Percentiles rank a stretch among this genome's conserved stretches.
These are phyloP conservation scores for Heliconius himera DNA, from an alignment of 1,140 invertebrate genomes.

Conservation along the genomic window DNA sequence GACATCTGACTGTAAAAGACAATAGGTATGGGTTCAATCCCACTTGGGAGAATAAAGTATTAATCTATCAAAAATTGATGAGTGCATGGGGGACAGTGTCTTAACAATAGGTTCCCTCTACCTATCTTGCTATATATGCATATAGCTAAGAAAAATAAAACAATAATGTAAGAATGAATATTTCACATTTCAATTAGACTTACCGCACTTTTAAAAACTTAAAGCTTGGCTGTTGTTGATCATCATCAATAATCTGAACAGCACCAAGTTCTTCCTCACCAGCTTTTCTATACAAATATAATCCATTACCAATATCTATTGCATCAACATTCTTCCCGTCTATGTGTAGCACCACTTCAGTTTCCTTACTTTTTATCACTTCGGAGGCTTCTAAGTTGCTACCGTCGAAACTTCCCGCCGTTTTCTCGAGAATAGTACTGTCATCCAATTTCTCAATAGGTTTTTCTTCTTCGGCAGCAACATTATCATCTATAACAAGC, in stretches of 20 bases:
- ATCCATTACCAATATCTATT: constrained; percentile 77
- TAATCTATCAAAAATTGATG: no score
- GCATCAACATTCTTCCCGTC: constrained; percentile 80
- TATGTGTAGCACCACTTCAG: constrained; percentile 75
- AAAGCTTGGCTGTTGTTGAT: constrained; percentile 67
- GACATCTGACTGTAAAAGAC: no score
- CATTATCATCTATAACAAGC: constrained; percentile 78
- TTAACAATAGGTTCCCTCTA: background rate
- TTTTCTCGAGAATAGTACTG: constrained; percentile 40
- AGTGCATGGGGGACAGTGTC: background rate
- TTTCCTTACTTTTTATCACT: constrained; percentile 60
- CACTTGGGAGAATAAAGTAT: no score
- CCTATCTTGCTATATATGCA: background rate
- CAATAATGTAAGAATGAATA: background rate
- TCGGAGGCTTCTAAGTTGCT: constrained; percentile 46
- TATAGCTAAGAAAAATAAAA: background rate
- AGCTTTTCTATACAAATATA: constrained; percentile 76
- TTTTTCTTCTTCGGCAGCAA: constrained; percentile 56
- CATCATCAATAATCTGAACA: constrained; percentile 72
- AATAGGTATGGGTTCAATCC: no score
- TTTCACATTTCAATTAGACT: constrained; percentile 36
- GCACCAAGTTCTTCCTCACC: constrained; percentile 74
- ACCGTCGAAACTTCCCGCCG: background rate
- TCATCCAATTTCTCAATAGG: constrained; percentile 47
- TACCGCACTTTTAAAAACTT: constrained; percentile 80